These are phyloP conservation scores for Keiferia lycopersicella DNA, from an alignment of 2,888 invertebrate genomes.

Conservation along the genomic window DNA sequence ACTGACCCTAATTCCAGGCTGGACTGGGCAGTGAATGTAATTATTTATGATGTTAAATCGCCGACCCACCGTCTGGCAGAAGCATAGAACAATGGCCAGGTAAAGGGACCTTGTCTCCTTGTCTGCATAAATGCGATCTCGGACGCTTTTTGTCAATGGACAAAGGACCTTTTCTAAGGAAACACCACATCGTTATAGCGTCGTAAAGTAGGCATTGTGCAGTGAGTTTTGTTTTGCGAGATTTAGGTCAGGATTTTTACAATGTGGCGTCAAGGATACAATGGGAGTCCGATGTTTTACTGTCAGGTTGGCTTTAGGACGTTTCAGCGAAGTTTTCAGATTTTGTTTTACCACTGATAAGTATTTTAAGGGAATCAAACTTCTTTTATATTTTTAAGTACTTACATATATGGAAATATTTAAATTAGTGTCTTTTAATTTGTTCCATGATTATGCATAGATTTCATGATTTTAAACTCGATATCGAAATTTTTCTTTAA, in stretches of 20 bases:
- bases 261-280: slow-evolving; percentile 73
- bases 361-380: no score
- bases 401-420: no score
- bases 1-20: slow-evolving; percentile 68
- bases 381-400: no score
- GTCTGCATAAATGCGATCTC: slow-evolving; percentile 75
- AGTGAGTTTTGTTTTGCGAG: slow-evolving; percentile 75
- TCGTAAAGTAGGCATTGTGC: slow-evolving; percentile 78
- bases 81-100: slow-evolving; percentile 75
- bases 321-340: background rate
- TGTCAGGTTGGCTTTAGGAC: slow-evolving; percentile 39
- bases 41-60: slow-evolving; percentile 74
- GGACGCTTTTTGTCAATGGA: slow-evolving; percentile 77
- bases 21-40: slow-evolving; percentile 70
- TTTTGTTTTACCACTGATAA: background rate
- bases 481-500: background rate
- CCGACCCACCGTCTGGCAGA: slow-evolving; percentile 73
- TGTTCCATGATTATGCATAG: no score
- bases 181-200: slow-evolving; percentile 80
- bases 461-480: background rate
- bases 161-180: slow-evolving; percentile 78
- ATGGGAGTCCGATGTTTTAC: slow-evolving; percentile 61
- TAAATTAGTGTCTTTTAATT: no score
- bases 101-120: slow-evolving; percentile 72
- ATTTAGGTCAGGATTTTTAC: slow-evolving; percentile 79